Conservation (phyloP, 2,888 invertebrate species). For the Kryphioiulus occultus region DNA sequence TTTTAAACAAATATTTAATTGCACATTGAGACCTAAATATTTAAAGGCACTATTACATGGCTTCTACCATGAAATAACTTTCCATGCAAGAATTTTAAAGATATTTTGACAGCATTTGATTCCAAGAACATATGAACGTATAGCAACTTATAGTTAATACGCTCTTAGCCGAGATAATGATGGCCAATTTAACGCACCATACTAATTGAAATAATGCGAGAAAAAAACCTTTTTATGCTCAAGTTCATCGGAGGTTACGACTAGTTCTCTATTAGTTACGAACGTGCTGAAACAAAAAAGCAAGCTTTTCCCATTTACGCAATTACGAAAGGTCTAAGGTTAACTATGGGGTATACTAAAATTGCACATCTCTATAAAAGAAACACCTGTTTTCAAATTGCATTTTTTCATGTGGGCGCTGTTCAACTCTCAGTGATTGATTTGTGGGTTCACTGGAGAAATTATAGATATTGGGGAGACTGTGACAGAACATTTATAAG, state of each 20-base stretch:
- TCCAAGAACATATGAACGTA: too few relatives aligned
- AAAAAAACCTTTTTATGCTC: not conserved
- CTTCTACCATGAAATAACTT: too few relatives aligned
- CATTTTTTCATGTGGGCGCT: slow-evolving; percentile 1
- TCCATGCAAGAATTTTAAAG: too few relatives aligned
- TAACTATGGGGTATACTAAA: slow-evolving; percentile 37
- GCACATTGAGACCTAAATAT: too few relatives aligned
- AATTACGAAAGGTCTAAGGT: slow-evolving; percentile 42
- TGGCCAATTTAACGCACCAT: not conserved
- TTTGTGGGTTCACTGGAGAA: not conserved
- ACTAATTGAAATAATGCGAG: slow-evolving; percentile 22
- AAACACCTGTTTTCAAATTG: slow-evolving; percentile 37
- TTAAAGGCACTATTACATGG: too few relatives aligned
- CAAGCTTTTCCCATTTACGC: slow-evolving; percentile 18
- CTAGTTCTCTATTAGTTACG: not conserved
- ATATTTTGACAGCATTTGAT: too few relatives aligned
- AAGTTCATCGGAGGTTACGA: not conserved
- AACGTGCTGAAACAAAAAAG: not conserved
- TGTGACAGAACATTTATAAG: not conserved
- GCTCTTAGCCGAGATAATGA: not conserved
- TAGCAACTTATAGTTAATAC: too few relatives aligned
- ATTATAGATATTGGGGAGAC: not conserved
- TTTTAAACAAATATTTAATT: too few relatives aligned
- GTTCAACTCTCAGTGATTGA: not conserved
- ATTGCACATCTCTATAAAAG: slow-evolving; percentile 38